phyloP scores from a whole-genome alignment of 2,113 vertebrate genomes.

The Rhadina sibilatrix region DNA sequence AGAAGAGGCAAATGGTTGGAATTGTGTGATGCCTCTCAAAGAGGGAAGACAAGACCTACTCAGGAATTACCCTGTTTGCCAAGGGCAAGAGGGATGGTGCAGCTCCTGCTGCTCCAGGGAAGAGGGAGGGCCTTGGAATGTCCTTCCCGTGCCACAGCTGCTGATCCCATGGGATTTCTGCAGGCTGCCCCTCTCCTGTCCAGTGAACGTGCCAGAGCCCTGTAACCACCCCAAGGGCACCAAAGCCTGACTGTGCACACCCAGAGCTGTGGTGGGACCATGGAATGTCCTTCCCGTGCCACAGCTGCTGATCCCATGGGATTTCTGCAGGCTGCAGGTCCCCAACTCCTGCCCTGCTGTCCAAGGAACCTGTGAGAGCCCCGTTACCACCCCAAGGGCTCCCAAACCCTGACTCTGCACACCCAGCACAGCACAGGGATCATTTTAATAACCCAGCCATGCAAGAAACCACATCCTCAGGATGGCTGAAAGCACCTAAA shows the following conservation, averaged over 20 bases:
- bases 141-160: background rate
- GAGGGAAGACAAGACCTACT: background rate
- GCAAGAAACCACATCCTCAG: background rate
- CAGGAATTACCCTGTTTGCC: background rate
- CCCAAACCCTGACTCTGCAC: background rate
- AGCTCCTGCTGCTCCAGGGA: background rate
- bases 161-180: background rate
- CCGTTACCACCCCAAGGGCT: too few relatives aligned
- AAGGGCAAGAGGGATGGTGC: background rate
- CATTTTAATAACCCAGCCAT: background rate
- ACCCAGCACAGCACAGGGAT: background rate
- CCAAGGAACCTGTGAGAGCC: too few relatives aligned
- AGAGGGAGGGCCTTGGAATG: background rate
- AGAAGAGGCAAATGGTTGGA: background rate
- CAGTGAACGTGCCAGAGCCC: background rate
- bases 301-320: too few relatives aligned
- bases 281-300: background rate
- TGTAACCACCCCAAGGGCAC: rapidly evolving
- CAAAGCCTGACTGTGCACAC: background rate
- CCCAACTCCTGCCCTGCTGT: too few relatives aligned
- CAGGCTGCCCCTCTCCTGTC: background rate
- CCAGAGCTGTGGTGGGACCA: rapidly evolving
- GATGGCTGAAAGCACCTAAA: background rate
- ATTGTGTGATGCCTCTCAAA: background rate
- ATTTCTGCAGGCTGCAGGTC: too few relatives aligned